Conservation (phyloP, 2,888 invertebrate species). For the Tipula vernalis region DNA sequence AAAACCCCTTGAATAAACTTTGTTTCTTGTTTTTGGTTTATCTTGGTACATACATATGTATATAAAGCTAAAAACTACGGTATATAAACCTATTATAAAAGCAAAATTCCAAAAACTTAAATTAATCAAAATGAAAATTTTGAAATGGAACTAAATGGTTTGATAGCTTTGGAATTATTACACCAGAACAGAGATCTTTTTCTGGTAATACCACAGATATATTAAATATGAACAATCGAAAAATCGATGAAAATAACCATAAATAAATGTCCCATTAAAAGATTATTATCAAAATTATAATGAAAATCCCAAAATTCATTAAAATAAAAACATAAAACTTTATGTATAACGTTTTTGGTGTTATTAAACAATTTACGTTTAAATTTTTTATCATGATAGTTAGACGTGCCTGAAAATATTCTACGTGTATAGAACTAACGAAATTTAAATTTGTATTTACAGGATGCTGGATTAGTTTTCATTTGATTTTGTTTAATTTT, state of each 20-base stretch:
- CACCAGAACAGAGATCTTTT: no score
- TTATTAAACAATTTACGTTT: neutral
- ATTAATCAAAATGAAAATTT: neutral
- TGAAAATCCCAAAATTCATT: neutral
- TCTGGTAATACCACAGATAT: no score
- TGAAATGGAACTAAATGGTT: no score
- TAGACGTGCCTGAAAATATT: neutral
- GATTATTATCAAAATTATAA: neutral
- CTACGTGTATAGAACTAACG: neutral
- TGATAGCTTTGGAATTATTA: no score
- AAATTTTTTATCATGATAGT: neutral
- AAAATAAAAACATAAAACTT: neutral
- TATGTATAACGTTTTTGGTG: neutral
- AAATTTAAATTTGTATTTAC: no score
- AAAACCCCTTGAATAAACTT: neutral
- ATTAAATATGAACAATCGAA: neutral
- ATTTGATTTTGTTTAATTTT: no score
- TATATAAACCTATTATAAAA: no score
- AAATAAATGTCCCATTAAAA: neutral
- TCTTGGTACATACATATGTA: no score
- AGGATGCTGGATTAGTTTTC: no score
- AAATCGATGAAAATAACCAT: neutral
- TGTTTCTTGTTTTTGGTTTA: neutral
- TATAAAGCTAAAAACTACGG: no score
- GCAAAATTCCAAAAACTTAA: neutral